Base-by-base conservation (phyloP, 2,797 vertebrate species). In the Hydrocynus forskahlii region DNA sequence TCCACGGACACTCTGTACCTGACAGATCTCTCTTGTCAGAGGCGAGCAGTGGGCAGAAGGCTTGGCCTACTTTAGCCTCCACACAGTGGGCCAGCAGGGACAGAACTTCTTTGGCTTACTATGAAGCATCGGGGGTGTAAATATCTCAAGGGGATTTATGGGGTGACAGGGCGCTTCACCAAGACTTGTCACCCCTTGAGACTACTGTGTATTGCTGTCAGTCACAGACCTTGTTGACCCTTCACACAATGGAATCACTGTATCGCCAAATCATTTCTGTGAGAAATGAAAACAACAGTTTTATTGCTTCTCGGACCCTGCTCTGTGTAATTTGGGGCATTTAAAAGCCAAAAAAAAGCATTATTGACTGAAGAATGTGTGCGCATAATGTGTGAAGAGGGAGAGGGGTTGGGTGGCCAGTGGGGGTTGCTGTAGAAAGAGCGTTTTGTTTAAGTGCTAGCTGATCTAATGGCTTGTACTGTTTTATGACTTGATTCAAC, bases 401-500 rank as follows among this genome's bases (percentile, higher is more conserved):
- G 63, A 63, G 76, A 78, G 85, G 78, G 79, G 83, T 74, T 64
- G 80, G 76, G 25, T 50, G 17, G 29, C 68, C 64, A 40, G 63
- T 68, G 66, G 60, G 78, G 45, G 43, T 79, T 3, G 78, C 75
- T 71, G 8, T 88, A 92, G 90, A 93, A 92, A 91, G 90, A 79
- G 84, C 40, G 87, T 91, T 93, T 93, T 95, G 91, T 93, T 92
- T 87, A 85, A 88, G 89, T 83, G 70, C 50, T 64, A 78, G 80
- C 76, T 76, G 63, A 89, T 87, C 90, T 89, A 89, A 86, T 83
- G 87, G 85, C 86, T 87, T 84, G 83, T 81, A 81, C 83, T 79
- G 86, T 90, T 92, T 93, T 92, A 91, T 89, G 88, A 85, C 88
- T 89, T 84, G 12, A 89, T 89, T 89, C 91, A 88, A 90, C 91